Evolutionary conservation across 2,797 vertebrate genomes (phyloP), one percentile per base, ranked within the genome.

Genomic region (Semaprochilodus insignis): DNA sequence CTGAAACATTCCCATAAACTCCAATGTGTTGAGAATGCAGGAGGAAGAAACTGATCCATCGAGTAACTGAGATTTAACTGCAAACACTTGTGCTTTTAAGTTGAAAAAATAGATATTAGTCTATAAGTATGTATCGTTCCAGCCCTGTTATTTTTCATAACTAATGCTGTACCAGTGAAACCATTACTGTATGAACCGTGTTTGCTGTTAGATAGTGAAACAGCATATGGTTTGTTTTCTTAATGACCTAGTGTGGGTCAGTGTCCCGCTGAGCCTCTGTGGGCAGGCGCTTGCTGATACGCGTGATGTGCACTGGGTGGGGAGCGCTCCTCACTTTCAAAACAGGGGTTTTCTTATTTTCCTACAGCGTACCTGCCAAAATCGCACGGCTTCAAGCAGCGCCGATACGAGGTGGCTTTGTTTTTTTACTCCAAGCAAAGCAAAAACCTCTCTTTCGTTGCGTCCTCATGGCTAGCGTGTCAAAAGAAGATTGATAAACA

Each of bases 341-440:
- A 93, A 91, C 89, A 87, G 88, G 73, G 69, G 36, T 1, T 86
- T 83, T 57, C 40, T 69, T 89, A 48, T 92, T 93, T 92, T 91
- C 90, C 87, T 67, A 78, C 91, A 55, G 87, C 25, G 83, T 93
- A 87, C 92, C 93, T 95, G 93, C 91, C 90, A 91, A 92, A 91
- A 91, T 90, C 90, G 83, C 88, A 81, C 84, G 59, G 89, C 77
- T 85, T 90, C 90, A 91, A 86, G 88, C 91, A 87, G 88, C 7
- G 88, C 74, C 60, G 86, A 88, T 86, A n/a, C 87, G 80, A 67
- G 21, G 87, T 81, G 16, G 77, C 78, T 67, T 60, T 88, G 80
- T 80, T 81, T 85, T 85, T 79, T 86, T 80, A 85, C 87, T 87
- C 86, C 85, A 88, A 88, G 90, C 81, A 88, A 86, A 91, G 81